Percentiles rank a stretch among this genome's conserved stretches.
Evolutionary conservation across 2,797 vertebrate species (phyloP).

Genomic region (Muscicapa striata): DNA sequence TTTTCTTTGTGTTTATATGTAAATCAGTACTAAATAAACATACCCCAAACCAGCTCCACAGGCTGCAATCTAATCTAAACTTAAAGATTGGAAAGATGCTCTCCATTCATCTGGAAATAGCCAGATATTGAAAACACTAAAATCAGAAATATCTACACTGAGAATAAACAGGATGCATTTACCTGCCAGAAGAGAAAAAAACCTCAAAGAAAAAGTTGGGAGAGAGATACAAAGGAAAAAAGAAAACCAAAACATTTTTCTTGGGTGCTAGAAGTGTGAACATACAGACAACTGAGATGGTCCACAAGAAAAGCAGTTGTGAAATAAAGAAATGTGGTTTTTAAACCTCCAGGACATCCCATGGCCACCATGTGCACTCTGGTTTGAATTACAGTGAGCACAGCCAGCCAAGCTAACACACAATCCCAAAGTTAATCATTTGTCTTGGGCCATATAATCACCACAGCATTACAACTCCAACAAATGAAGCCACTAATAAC

Average conservation of each 20-base stretch:
- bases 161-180: not conserved
- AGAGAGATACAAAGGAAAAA: not conserved
- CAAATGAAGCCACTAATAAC: slow-evolving; percentile 13
- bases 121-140: slow-evolving; percentile 5
- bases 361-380: not conserved
- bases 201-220: not conserved
- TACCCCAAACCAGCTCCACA: not conserved
- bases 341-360: rapidly evolving
- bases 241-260: not conserved
- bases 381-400: not conserved
- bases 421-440: not conserved
- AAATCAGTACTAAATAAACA: slow-evolving; percentile 30
- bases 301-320: not conserved
- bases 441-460: not conserved
- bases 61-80: slow-evolving; percentile 27
- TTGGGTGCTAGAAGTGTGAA: not conserved
- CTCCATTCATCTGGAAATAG: slow-evolving; percentile 56
- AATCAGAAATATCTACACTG: slow-evolving; percentile 9
- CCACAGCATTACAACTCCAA: not conserved
- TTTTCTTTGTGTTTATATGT: slow-evolving; percentile 28
- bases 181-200: not conserved
- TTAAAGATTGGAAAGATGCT: not conserved
- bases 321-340: not conserved
- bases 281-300: not conserved
- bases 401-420: not conserved